These are phyloP conservation scores for Nymphalis io DNA, from an alignment of 1,140 invertebrate species.

Conservation along the genomic window DNA sequence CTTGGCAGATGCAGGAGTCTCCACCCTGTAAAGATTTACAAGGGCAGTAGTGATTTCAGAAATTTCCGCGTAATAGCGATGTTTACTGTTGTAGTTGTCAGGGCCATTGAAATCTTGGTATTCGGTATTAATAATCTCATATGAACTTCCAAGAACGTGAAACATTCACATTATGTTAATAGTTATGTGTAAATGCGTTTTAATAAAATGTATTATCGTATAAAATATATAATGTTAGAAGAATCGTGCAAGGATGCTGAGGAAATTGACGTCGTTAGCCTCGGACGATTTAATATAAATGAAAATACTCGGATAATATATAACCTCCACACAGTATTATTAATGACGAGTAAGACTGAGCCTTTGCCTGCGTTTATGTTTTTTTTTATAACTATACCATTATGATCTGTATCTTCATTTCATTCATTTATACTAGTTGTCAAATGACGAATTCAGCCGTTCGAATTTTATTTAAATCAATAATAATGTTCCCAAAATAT, in stretches of 20 bases:
- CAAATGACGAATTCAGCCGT: too few species aligned
- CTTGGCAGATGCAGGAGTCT: slow-evolving; percentile 42
- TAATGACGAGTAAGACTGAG: too few species aligned
- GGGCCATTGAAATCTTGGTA: slow-evolving; percentile 28
- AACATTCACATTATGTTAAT: background rate
- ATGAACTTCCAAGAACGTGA: background rate
- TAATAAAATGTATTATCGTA: slow-evolving; percentile 4
- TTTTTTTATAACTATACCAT: too few species aligned
- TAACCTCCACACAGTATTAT: too few species aligned
- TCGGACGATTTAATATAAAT: background rate
- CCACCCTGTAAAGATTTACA: slow-evolving; percentile 14
- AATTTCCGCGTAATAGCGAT: slow-evolving; percentile 32
- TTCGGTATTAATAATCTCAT: background rate
- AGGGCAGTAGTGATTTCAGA: slow-evolving; percentile 34
- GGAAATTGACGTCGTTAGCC: background rate
- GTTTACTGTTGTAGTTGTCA: slow-evolving; percentile 35
- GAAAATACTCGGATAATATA: too few species aligned
- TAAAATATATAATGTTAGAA: background rate
- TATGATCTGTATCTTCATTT: too few species aligned
- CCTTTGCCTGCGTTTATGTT: too few species aligned
- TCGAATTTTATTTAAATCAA: too few species aligned
- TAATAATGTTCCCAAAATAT: too few species aligned
- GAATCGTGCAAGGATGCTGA: background rate
- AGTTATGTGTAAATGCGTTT: background rate
- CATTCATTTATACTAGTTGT: too few species aligned